These are phyloP conservation scores for Cynopterus sphinx DNA, from an alignment of 2,797 vertebrate species.

Conservation along the genomic window DNA sequence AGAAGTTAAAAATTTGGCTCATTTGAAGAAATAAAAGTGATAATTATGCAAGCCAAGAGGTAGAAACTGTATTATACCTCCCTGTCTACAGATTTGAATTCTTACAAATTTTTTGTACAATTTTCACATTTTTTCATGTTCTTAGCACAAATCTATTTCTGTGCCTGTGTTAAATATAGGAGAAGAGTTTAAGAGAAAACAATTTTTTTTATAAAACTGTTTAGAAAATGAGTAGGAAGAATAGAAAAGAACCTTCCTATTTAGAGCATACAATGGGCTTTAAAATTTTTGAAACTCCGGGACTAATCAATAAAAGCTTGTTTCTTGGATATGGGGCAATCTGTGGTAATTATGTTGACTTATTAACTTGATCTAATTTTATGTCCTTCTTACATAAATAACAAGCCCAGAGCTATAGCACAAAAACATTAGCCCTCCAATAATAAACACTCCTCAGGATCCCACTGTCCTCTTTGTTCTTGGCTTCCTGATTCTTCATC, in stretches of 20 bases:
- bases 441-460: background rate
- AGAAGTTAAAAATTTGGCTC: background rate
- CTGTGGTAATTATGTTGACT: background rate
- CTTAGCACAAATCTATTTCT: constrained; percentile 3
- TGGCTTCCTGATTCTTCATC: background rate
- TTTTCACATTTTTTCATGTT: constrained; percentile 14
- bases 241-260: background rate
- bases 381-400: background rate
- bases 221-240: background rate
- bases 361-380: background rate
- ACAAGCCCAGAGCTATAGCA: background rate
- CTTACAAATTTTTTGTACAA: background rate
- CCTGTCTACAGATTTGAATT: background rate
- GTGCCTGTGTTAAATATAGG: background rate
- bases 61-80: background rate
- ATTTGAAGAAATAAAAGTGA: constrained; percentile 17
- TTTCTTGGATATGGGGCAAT: background rate
- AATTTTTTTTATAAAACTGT: background rate
- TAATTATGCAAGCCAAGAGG: background rate
- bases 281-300: background rate
- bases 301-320: background rate
- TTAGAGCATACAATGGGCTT: background rate
- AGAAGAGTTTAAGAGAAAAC: background rate
- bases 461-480: background rate
- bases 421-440: background rate